Evolutionary conservation across 23 tunicate species (phyloP).

Genomic region (Phallusia fumigata): DNA sequence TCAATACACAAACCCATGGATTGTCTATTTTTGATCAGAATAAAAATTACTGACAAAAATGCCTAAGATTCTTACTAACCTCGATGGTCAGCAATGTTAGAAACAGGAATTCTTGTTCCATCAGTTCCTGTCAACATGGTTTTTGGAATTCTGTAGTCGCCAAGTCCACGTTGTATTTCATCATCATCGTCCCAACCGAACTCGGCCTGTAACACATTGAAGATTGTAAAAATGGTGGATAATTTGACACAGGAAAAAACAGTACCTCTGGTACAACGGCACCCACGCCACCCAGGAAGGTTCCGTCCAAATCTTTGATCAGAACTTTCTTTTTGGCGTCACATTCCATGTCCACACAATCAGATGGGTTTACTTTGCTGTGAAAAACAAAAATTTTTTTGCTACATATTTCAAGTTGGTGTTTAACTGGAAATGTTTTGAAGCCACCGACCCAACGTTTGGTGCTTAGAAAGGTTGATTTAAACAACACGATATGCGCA

Average conservation of each 20-base stretch:
- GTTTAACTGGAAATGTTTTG: no score
- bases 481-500: no score
- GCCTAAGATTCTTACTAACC: no score
- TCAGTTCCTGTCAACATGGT: slow-evolving; percentile 54
- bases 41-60: no score
- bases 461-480: no score
- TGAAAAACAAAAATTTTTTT: slow-evolving; percentile 13
- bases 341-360: slow-evolving; percentile 99
- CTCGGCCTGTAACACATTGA: slow-evolving; percentile 54
- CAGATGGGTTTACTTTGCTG: slow-evolving; percentile 87
- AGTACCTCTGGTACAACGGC: slow-evolving; percentile 73
- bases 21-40: no score
- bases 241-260: neutral
- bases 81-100: slow-evolving; percentile 38
- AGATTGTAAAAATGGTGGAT: no score
- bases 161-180: slow-evolving; percentile 55
- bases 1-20: no score
- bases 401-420: no score
- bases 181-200: slow-evolving; percentile 81
- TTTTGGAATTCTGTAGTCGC: slow-evolving; percentile 94
- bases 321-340: slow-evolving; percentile 88
- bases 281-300: slow-evolving; percentile 58
- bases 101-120: slow-evolving; percentile 57
- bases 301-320: slow-evolving; percentile 87
- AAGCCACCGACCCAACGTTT: no score